Conservation (phyloP, 2,888 invertebrate genomes). For the Macropis europaea region DNA sequence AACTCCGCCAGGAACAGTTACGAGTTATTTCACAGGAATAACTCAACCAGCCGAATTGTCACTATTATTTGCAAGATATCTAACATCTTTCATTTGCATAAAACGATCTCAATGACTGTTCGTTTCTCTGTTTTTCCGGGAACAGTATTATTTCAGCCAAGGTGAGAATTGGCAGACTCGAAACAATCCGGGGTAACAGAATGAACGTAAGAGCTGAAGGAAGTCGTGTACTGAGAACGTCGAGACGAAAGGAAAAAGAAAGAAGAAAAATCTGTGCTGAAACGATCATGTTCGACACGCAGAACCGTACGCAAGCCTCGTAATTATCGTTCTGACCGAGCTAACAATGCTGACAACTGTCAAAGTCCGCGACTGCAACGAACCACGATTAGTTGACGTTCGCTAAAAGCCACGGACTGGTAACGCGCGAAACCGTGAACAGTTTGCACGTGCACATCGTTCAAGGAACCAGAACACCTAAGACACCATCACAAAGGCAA, state of each 20-base stretch:
- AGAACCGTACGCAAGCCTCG: constrained; percentile 47
- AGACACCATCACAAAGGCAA: constrained; percentile 12
- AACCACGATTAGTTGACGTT: constrained; percentile 61
- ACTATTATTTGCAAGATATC: constrained; percentile 9
- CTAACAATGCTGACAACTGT: constrained; percentile 70
- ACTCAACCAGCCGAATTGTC: not conserved
- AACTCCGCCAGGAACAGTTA: not conserved
- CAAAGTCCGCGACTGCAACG: constrained; percentile 45
- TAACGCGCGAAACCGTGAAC: constrained; percentile 38
- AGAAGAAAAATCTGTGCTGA: constrained; percentile 36
- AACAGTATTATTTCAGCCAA: constrained; percentile 1
- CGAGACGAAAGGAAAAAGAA: constrained; percentile 21
- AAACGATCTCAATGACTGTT: constrained; percentile 4
- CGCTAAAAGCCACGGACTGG: constrained; percentile 59
- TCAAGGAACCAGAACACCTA: constrained; percentile 42
- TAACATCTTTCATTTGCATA: not conserved
- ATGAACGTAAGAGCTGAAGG: constrained; percentile 14
- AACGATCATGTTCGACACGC: constrained; percentile 42
- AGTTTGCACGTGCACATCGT: constrained; percentile 32
- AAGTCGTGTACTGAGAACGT: constrained; percentile 25
- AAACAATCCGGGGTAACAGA: not conserved
- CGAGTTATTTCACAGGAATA: constrained; percentile 11
- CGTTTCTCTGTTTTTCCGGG: constrained; percentile 31
- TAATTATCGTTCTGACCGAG: constrained; percentile 64
- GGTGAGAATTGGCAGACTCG: constrained; percentile 43